Conservation (phyloP, 2,888 invertebrate genomes). For the Entomobrya multifasciata region DNA sequence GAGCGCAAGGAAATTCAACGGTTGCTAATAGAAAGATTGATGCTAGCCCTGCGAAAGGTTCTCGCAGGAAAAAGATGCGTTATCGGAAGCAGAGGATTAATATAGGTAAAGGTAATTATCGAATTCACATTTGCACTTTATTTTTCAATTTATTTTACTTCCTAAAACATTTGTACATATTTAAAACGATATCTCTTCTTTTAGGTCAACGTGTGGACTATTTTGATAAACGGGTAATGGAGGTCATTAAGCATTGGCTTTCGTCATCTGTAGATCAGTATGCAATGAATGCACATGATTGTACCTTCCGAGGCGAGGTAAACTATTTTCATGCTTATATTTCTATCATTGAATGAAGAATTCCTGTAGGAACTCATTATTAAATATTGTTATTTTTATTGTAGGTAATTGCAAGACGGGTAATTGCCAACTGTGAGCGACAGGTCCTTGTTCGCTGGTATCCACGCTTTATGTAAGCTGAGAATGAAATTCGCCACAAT, state of each 20-base stretch:
- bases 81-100: conserved; percentile 83
- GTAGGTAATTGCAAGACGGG: conserved; percentile 86
- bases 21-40: conserved; percentile 87
- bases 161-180: background rate
- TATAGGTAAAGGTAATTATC: conserved; percentile 67
- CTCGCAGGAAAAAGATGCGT: conserved; percentile 91
- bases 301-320: conserved; percentile 77
- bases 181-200: background rate
- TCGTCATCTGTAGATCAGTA: conserved; percentile 84
- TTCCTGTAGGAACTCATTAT: background rate
- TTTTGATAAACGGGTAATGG: conserved; percentile 96
- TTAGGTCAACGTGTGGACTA: conserved; percentile 95
- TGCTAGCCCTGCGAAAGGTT: conserved; percentile 88
- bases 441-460: conserved; percentile 91
- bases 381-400: conserved; percentile 58
- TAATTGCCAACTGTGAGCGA: conserved; percentile 85
- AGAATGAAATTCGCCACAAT: background rate
- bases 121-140: background rate
- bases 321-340: background rate
- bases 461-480: conserved; percentile 91
- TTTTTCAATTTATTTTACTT: background rate
- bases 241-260: conserved; percentile 92
- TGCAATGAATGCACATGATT: conserved; percentile 80
- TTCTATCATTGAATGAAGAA: background rate
- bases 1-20: conserved; percentile 81